Conservation (phyloP, 2,113 vertebrate genomes). For the Psilopsiagon aymara region DNA sequence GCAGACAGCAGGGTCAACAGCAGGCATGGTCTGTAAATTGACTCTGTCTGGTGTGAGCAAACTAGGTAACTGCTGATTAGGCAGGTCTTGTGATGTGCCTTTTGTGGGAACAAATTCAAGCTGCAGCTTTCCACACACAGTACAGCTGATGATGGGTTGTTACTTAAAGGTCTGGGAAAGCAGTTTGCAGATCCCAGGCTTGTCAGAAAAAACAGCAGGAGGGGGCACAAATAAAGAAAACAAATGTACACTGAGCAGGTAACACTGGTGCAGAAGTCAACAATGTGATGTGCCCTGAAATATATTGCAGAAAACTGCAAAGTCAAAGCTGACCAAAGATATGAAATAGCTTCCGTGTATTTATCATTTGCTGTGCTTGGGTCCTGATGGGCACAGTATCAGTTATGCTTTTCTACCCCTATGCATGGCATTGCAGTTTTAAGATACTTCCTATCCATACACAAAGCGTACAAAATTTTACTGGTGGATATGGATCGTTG, state of each 20-base stretch:
- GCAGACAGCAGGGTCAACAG: constrained; percentile 62
- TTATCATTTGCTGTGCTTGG: constrained; percentile 22
- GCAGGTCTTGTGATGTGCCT: constrained; percentile 40
- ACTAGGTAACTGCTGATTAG: constrained; percentile 56
- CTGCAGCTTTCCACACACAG: background rate
- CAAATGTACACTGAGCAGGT: background rate
- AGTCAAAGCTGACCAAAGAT: constrained; percentile 1
- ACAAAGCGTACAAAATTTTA: background rate
- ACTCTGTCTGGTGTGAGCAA: constrained; percentile 55
- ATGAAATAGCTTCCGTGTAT: background rate
- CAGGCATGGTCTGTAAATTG: constrained; percentile 49
- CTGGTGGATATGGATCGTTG: background rate
- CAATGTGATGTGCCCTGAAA: background rate
- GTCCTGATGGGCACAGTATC: constrained; percentile 1
- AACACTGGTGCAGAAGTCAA: background rate
- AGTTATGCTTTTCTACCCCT: background rate
- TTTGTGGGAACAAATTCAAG: constrained; percentile 47
- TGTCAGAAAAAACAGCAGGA: constrained; percentile 52
- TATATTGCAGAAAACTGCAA: background rate
- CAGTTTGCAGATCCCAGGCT: background rate
- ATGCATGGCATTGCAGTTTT: background rate
- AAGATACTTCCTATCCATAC: background rate
- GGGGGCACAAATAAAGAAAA: constrained; percentile 47
- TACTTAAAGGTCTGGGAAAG: constrained; percentile 38
- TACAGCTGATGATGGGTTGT: constrained; percentile 20